Percentiles rank a stretch among this genome's conserved stretches.
phyloP scores from a whole-genome alignment of 2,113 vertebrate species.

The Galemys pyrenaicus region DNA sequence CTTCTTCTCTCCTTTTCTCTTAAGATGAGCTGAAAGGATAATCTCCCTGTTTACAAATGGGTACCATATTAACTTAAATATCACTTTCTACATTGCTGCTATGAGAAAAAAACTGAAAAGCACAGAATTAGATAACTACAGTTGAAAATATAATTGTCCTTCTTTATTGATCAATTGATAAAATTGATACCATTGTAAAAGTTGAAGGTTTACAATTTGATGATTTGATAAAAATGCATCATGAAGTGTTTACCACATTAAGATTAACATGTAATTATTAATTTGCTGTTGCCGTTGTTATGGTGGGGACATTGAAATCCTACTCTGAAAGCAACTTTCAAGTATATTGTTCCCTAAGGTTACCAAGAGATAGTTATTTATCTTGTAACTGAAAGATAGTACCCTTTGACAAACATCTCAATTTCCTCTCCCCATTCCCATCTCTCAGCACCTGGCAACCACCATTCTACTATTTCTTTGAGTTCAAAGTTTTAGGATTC shows the following conservation, averaged over 20 bases:
- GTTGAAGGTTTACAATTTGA: neutral
- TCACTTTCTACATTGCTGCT: neutral
- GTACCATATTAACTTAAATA: neutral
- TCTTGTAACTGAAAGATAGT: neutral
- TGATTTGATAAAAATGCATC: neutral
- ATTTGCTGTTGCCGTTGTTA: neutral
- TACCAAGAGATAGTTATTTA: too few relatives aligned
- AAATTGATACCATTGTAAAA: neutral
- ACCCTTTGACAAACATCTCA: neutral
- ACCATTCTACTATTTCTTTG: neutral
- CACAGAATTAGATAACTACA: neutral
- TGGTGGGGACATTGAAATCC: neutral
- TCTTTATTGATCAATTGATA: neutral
- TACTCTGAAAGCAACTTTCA: neutral
- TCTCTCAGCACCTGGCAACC: too few relatives aligned
- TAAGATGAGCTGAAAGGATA: neutral
- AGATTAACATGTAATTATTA: neutral
- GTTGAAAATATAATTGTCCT: constrained; percentile 6
- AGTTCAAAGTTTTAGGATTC: neutral
- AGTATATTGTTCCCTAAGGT: neutral
- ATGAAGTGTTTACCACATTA: neutral
- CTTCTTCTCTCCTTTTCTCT: neutral
- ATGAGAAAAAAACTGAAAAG: neutral
- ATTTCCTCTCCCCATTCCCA: too few relatives aligned
- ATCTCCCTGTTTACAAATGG: neutral